Conservation (phyloP, 35 echinoderm and acorn worm species). For the Ophiothrix spiculata region DNA sequence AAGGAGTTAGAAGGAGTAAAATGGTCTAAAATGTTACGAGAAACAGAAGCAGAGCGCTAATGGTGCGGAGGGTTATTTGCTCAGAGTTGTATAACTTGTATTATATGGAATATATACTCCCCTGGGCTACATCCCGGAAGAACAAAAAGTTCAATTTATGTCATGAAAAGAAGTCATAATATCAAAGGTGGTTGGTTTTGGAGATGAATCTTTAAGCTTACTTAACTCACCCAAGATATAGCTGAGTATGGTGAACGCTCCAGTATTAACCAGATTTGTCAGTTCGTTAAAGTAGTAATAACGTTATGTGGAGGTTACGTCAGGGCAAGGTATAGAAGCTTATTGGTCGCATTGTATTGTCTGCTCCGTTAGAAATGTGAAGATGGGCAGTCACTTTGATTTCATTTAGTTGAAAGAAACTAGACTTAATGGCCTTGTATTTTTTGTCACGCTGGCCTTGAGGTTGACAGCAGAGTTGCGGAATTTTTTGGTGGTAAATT, state of each 20-base stretch:
- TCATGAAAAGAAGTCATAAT: background rate
- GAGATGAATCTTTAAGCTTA: no score
- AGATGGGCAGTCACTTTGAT: background rate
- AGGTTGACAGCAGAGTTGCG: background rate
- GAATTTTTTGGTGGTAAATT: no score
- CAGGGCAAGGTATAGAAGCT: background rate
- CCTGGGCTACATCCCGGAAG: background rate
- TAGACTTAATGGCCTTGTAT: background rate
- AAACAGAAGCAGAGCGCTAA: background rate
- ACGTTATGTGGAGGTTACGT: background rate
- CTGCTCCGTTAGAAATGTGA: background rate
- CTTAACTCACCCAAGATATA: no score
- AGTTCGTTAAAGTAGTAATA: background rate
- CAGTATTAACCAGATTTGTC: background rate
- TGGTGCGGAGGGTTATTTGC: background rate
- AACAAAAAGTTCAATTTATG: background rate
- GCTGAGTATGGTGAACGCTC: no score
- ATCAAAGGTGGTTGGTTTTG: no score
- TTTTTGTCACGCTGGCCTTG: background rate
- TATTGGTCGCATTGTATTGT: background rate
- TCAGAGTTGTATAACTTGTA: background rate
- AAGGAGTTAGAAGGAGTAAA: background rate
- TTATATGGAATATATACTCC: background rate
- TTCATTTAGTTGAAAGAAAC: background rate
- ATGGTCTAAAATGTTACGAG: constrained; percentile 7